These are phyloP conservation scores for Drosophila glabriapex DNA, from an alignment of 2,888 invertebrate genomes.

Conservation along the genomic window DNA sequence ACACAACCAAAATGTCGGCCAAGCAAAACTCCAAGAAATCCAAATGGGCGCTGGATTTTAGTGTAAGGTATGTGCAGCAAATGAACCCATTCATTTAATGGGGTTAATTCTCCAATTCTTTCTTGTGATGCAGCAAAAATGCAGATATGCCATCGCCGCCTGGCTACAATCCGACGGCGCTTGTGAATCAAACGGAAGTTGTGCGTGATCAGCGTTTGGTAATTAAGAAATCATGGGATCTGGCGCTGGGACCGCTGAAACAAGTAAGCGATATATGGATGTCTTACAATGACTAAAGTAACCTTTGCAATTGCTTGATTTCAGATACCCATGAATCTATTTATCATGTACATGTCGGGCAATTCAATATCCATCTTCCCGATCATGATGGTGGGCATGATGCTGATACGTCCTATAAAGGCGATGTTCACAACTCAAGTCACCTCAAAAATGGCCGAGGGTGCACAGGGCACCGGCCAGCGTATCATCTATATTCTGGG, in stretches of 20 bases:
- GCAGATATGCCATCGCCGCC: constrained; percentile 92
- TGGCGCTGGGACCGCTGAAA: constrained; percentile 97
- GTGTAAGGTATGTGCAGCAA: constrained; percentile 86
- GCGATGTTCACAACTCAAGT: constrained; percentile 95
- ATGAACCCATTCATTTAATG: neutral
- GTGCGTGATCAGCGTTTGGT: constrained; percentile 94
- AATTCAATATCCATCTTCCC: constrained; percentile 99
- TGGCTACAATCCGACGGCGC: constrained; percentile 91
- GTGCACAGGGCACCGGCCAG: constrained; percentile 94
- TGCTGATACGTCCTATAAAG: constrained; percentile 97
- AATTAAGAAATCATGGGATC: constrained; percentile 98
- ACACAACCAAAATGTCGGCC: constrained; percentile 76
- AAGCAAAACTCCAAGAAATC: constrained; percentile 86
- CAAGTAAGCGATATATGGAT: constrained; percentile 87
- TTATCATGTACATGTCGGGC: constrained; percentile 99
- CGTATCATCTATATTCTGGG: constrained; percentile 97
- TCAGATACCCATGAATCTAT: constrained; percentile 97
- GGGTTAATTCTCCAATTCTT: constrained; percentile 5
- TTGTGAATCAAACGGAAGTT: constrained; percentile 91
- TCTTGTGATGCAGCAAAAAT: constrained; percentile 77
- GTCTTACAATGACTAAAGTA: neutral
- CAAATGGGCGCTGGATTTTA: constrained; percentile 89
- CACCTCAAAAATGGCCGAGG: constrained; percentile 97
- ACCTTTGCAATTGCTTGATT: constrained; percentile 7
- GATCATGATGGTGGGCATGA: constrained; percentile 99